Evolutionary conservation across 2,797 vertebrate genomes (phyloP).

Genomic region (Hoplostethus mediterraneus): DNA sequence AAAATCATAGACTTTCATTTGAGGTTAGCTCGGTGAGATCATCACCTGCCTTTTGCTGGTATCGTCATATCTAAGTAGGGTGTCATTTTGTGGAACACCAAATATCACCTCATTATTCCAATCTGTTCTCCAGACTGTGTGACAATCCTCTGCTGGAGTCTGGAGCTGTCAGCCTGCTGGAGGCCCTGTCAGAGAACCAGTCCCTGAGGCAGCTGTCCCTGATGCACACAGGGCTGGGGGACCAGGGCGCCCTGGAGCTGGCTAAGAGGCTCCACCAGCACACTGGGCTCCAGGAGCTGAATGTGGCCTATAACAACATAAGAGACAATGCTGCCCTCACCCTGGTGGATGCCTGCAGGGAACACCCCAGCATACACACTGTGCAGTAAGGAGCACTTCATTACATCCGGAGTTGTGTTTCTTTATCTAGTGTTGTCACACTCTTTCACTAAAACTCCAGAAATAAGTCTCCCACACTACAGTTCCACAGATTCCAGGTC

Average conservation of each 20-base stretch:
- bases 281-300: slow-evolving; percentile 88
- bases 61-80: too few species aligned
- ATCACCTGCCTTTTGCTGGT: too few species aligned
- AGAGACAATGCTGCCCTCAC: slow-evolving; percentile 87
- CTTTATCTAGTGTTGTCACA: background rate
- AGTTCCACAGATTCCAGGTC: too few species aligned
- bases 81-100: background rate
- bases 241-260: slow-evolving; percentile 84
- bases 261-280: slow-evolving; percentile 84
- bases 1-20: too few species aligned
- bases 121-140: slow-evolving; percentile 72
- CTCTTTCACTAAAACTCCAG: background rate
- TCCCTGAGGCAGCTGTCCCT: slow-evolving; percentile 89
- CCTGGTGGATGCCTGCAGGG: slow-evolving; percentile 90
- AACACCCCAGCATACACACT: slow-evolving; percentile 89
- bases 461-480: background rate
- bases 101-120: background rate
- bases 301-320: slow-evolving; percentile 94
- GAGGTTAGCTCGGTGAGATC: too few species aligned
- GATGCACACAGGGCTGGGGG: slow-evolving; percentile 91
- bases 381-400: slow-evolving; percentile 89
- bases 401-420: background rate
- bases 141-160: slow-evolving; percentile 89
- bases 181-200: slow-evolving; percentile 87
- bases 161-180: slow-evolving; percentile 84